Conservation (phyloP, 2,113 vertebrate species). For the Erythrocercus mccallii region DNA sequence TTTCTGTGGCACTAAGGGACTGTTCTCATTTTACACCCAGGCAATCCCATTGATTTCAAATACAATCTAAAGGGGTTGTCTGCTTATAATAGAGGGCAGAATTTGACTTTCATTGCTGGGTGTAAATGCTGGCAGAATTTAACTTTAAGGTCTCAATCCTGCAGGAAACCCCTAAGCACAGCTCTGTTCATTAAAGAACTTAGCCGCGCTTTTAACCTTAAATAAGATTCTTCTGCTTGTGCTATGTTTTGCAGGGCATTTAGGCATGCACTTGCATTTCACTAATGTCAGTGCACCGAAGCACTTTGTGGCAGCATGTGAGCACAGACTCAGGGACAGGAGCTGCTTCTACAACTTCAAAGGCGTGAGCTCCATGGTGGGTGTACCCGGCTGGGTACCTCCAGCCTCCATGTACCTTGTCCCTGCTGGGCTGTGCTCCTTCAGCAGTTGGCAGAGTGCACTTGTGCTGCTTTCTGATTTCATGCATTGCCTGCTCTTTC, state of each 20-base stretch:
- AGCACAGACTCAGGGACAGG: not conserved
- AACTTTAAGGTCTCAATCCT: conserved; percentile 40
- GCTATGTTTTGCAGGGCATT: not conserved
- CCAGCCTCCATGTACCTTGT: not conserved
- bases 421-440: rapidly evolving
- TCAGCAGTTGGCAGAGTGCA: not conserved
- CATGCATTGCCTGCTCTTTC: not conserved
- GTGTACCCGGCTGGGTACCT: not conserved
- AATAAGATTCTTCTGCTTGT: not conserved
- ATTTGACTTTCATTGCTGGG: conserved; percentile 58
- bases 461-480: not conserved
- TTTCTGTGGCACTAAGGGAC: conserved; percentile 44
- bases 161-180: conserved; percentile 20
- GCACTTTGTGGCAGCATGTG: not conserved
- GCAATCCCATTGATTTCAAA: conserved; percentile 60
- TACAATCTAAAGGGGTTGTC: conserved; percentile 54
- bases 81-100: conserved; percentile 65
- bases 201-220: conserved; percentile 42
- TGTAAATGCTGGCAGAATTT: conserved; percentile 46
- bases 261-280: not conserved
- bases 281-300: not conserved
- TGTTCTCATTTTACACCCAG: conserved; percentile 56
- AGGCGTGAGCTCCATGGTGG: rapidly evolving
- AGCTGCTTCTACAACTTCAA: not conserved
- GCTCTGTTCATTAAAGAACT: conserved; percentile 20